Base-by-base conservation (phyloP, 1,140 invertebrate genomes). In the Phortica variegata region DNA sequence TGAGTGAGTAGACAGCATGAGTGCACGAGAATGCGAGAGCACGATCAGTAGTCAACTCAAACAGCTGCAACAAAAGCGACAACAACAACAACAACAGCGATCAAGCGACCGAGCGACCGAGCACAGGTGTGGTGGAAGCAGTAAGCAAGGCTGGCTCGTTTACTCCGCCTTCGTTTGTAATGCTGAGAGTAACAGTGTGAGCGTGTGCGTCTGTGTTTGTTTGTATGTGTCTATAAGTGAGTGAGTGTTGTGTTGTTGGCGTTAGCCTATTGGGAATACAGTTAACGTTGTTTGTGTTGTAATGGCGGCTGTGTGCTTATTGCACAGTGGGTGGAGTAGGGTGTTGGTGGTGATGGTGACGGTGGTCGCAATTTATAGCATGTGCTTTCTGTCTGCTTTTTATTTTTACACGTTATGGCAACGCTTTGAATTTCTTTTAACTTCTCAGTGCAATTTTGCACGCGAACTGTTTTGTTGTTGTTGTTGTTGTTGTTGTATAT, bases 91-190 rank as follows among this genome's bases (percentile, higher is more conserved):
- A 18, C 37, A 33, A 10, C 12, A n/a, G 26, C 16, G 17, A 17
- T 10, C 15, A 48, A 20, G 16, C 52, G 31, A 43, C 12, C 59
- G 52, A 58, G 46, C 52, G 63, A 65, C 62, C 56, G 47, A 34
- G 13, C 43, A 47, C 62, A 66, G 63, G 63, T 66, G 63, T 58
- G 32, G 57, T 29, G 12, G 31, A 21, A 36, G 62, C 62, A 66
- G 62, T 66, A 61, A 58, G 52, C 52, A 40, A 39, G 36, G 26
- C 23, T 21, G 45, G 55, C 42, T 55, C 61, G 62, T 62, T 63
- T 49, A 7, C 31, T 19, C 4, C 18, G 10, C 17, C 13, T 26
- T 10, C 32, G 15, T 45, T 1, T 47, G 29, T 10, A 18, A 18
- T 33, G 43, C 60, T 43, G 52, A 29, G 47, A 56, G 52, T 12